A percentile compares a stretch with the other conserved stretches of the same genome.
These are phyloP conservation scores for Cheilosia urbana DNA, from an alignment of 2,888 invertebrate genomes.

Conservation along the genomic window DNA sequence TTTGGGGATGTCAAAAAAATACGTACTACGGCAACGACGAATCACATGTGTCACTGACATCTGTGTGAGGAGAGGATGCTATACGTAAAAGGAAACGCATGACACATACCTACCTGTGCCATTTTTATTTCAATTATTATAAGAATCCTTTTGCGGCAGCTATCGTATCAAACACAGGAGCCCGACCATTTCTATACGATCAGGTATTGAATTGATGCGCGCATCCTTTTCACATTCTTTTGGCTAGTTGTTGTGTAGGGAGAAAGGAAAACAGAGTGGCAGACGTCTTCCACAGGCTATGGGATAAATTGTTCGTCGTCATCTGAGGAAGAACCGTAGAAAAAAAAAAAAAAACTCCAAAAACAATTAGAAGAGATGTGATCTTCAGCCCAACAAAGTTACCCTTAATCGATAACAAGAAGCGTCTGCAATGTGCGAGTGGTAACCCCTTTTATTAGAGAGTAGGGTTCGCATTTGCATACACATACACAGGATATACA, in stretches of 20 bases:
- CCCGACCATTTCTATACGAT: slow-evolving; percentile 40
- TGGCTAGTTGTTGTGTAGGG: not conserved
- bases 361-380: slow-evolving; percentile 62
- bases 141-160: slow-evolving; percentile 60
- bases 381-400: slow-evolving; percentile 44
- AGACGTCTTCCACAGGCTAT: slow-evolving; percentile 69
- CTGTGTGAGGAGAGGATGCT: slow-evolving; percentile 58
- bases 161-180: slow-evolving; percentile 62
- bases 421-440: slow-evolving; percentile 42
- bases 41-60: slow-evolving; percentile 73
- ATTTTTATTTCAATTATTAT: slow-evolving; percentile 66
- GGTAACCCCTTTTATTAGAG: slow-evolving; percentile 12
- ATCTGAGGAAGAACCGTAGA: slow-evolving; percentile 16
- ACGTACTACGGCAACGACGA: slow-evolving; percentile 26
- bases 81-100: slow-evolving; percentile 51
- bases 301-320: slow-evolving; percentile 20
- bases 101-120: slow-evolving; percentile 71
- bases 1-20: slow-evolving; percentile 1
- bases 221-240: slow-evolving; percentile 64
- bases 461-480: slow-evolving; percentile 58
- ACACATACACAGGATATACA: slow-evolving; percentile 24
- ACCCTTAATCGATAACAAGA: slow-evolving; percentile 60
- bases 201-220: slow-evolving; percentile 68
- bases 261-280: slow-evolving; percentile 30
- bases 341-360: slow-evolving; percentile 57